Conservation (phyloP, 2,888 invertebrate species). For the Odontomyia ornata region DNA sequence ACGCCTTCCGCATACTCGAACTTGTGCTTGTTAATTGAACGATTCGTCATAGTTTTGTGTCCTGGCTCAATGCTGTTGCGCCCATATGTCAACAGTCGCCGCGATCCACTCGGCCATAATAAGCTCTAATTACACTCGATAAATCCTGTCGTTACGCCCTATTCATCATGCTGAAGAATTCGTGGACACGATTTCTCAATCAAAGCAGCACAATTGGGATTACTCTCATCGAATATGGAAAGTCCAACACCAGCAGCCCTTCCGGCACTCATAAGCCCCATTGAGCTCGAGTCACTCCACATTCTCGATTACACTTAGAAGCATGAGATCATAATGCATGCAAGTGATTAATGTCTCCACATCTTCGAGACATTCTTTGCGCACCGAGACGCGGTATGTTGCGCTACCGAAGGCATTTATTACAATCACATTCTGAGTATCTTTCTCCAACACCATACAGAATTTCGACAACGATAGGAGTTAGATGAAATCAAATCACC, state of each 20-base stretch:
- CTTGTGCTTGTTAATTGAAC: too few species aligned
- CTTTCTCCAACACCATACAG: not conserved
- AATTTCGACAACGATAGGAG: slow-evolving; percentile 18
- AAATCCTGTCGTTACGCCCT: not conserved
- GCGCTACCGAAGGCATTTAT: not conserved
- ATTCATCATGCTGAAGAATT: slow-evolving; percentile 14
- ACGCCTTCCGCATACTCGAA: too few species aligned
- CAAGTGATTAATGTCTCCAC: slow-evolving; percentile 30
- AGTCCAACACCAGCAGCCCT: slow-evolving; percentile 36
- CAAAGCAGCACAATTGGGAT: slow-evolving; percentile 15
- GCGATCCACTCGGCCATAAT: not conserved
- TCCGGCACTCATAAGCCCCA: slow-evolving; percentile 25
- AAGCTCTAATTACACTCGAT: slow-evolving; percentile 17
- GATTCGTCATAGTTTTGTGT: too few species aligned
- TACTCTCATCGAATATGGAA: not conserved
- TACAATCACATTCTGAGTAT: not conserved
- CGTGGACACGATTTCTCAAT: slow-evolving; percentile 38
- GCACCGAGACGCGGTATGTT: not conserved
- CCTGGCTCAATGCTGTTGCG: not conserved
- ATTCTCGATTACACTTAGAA: slow-evolving; percentile 8
- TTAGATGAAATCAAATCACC: slow-evolving; percentile 34
- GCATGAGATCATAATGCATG: not conserved
- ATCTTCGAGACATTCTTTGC: slow-evolving; percentile 16
- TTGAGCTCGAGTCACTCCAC: not conserved
- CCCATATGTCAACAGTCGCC: not conserved